Conservation (phyloP, 2,888 invertebrate species). For the Resseliella maxima region DNA sequence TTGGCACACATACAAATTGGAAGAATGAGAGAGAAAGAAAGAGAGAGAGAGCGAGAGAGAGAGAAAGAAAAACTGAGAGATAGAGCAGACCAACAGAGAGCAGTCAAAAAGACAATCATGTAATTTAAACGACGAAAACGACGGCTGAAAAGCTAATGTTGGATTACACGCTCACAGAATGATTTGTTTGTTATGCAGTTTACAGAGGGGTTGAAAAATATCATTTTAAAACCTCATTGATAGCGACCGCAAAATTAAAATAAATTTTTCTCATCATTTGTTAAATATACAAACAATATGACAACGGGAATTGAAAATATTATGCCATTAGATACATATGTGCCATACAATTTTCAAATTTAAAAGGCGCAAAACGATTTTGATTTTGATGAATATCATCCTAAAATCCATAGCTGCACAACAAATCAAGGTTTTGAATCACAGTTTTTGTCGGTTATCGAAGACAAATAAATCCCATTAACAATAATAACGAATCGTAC, state of each 20-base stretch:
- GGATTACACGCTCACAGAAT: not conserved
- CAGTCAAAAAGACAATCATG: constrained; percentile 48
- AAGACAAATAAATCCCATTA: constrained; percentile 42
- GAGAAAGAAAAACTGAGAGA: not conserved
- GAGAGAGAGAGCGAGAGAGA: not conserved
- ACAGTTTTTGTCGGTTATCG: too few species aligned
- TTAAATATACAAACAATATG: not conserved
- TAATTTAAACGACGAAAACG: not conserved
- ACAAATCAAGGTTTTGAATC: constrained; percentile 18
- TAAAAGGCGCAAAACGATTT: too few species aligned
- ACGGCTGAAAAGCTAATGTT: not conserved
- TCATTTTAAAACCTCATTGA: constrained; percentile 46
- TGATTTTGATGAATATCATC: too few species aligned
- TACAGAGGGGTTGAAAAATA: constrained; percentile 7
- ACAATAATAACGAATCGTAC: constrained; percentile 22
- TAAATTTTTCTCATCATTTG: constrained; percentile 16
- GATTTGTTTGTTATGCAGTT: too few species aligned
- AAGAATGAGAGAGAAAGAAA: not conserved
- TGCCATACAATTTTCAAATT: too few species aligned
- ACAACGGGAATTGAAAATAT: not conserved
- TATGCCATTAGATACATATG: constrained; percentile 6
- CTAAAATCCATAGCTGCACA: too few species aligned
- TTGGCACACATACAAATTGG: too few species aligned
- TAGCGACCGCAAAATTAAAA: constrained; percentile 51
- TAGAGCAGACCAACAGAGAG: not conserved